Percentiles rank a stretch among this genome's conserved stretches.
Conservation (phyloP, 2,888 invertebrate species). For the Ceratothoa steindachneri region DNA sequence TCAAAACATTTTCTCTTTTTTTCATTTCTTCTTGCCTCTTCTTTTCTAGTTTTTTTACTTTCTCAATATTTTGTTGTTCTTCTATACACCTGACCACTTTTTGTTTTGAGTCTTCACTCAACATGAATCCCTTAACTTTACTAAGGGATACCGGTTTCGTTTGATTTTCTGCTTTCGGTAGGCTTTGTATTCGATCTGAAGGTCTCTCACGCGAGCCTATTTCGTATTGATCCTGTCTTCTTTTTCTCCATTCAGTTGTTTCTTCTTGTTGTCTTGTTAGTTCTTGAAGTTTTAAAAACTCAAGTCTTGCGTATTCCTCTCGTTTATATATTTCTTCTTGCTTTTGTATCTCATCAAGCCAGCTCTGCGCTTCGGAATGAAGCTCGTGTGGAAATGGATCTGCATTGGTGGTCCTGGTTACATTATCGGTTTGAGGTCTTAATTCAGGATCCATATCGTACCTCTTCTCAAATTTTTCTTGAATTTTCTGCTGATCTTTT, state of each 20-base stretch:
- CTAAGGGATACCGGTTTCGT: not conserved
- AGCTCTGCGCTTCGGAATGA: not conserved
- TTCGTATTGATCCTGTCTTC: not conserved
- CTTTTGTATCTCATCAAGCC: not conserved
- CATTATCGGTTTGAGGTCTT: not conserved
- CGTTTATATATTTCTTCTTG: not conserved
- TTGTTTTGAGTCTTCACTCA: not conserved
- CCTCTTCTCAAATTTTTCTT: constrained; percentile 30
- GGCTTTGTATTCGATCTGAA: too few species aligned
- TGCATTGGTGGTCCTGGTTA: too few species aligned
- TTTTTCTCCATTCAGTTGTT: not conserved
- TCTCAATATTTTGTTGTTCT: not conserved
- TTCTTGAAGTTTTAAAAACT: not conserved
- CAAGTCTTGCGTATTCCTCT: not conserved
- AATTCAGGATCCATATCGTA: not conserved
- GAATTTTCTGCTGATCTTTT: constrained; percentile 37
- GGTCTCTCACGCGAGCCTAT: too few species aligned
- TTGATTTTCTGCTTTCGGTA: not conserved
- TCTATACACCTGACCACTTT: constrained; percentile 3
- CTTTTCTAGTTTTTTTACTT: constrained; percentile 4
- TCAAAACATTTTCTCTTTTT: constrained; percentile 4
- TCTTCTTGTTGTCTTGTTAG: not conserved
- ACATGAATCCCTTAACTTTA: not conserved
- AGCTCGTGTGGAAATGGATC: too few species aligned
- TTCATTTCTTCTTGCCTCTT: constrained; percentile 9